These are phyloP conservation scores for Pheosia tremula DNA, from an alignment of 2,888 invertebrate species.

Conservation along the genomic window DNA sequence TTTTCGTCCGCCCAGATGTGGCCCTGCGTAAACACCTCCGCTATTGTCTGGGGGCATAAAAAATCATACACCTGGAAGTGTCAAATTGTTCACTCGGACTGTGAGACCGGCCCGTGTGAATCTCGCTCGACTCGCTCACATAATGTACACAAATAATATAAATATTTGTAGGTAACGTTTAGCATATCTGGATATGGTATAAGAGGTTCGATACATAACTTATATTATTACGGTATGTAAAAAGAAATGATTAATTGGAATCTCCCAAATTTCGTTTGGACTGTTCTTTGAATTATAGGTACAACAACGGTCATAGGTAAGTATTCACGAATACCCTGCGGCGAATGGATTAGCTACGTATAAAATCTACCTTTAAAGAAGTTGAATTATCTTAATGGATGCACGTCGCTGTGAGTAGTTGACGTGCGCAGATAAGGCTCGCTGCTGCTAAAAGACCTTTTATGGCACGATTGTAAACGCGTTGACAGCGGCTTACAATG, in stretches of 20 bases:
- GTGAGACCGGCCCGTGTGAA: slow-evolving; percentile 77
- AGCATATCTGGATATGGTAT: too few relatives aligned
- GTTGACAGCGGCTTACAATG: slow-evolving; percentile 39
- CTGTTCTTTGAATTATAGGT: background rate
- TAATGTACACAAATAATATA: slow-evolving; percentile 44
- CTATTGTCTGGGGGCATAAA: slow-evolving; percentile 73
- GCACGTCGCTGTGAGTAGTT: slow-evolving; percentile 20
- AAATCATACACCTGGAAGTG: slow-evolving; percentile 83
- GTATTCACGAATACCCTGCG: background rate
- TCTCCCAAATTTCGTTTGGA: background rate
- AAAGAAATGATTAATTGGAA: too few relatives aligned
- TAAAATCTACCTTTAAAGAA: slow-evolving; percentile 20
- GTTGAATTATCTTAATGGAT: slow-evolving; percentile 31
- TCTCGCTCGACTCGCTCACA: slow-evolving; percentile 45
- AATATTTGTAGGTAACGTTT: slow-evolving; percentile 28
- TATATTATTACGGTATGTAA: too few relatives aligned
- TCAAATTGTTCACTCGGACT: slow-evolving; percentile 81
- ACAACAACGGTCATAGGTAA: background rate
- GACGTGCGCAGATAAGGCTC: slow-evolving; percentile 26
- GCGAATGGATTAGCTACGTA: slow-evolving; percentile 11
- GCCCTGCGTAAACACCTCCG: slow-evolving; percentile 72
- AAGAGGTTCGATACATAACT: too few relatives aligned
- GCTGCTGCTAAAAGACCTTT: slow-evolving; percentile 30
- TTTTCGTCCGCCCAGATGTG: slow-evolving; percentile 81
- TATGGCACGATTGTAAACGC: slow-evolving; percentile 34